Percentiles rank a stretch among this genome's conserved stretches.
phyloP scores from a whole-genome alignment of 2,797 vertebrate species.

The Naso thynnoides region DNA sequence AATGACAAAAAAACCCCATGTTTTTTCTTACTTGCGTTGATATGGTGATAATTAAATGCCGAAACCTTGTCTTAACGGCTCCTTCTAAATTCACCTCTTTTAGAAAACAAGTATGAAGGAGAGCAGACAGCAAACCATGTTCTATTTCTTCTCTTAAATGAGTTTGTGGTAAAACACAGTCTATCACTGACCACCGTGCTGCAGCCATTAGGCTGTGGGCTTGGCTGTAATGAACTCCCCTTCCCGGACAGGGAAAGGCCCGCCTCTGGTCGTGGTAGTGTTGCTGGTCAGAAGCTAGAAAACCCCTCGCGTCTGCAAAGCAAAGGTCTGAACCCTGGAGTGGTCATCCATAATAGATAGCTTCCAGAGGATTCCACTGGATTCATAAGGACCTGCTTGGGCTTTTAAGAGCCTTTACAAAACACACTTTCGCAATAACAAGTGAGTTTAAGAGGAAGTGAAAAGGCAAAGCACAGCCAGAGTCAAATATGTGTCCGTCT shows the following conservation, averaged over 20 bases:
- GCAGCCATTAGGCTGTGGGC: constrained; percentile 62
- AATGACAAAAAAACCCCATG: background rate
- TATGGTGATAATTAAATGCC: background rate
- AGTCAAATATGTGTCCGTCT: constrained; percentile 22
- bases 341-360: constrained; percentile 79
- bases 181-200: constrained; percentile 37
- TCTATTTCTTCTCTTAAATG: constrained; percentile 53
- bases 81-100: constrained; percentile 19
- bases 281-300: constrained; percentile 48
- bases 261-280: constrained; percentile 54
- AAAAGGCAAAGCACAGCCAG: constrained; percentile 20
- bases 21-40: background rate
- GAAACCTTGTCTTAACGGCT: constrained; percentile 1
- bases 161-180: constrained; percentile 55
- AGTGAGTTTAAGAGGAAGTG: constrained; percentile 53
- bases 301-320: constrained; percentile 31
- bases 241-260: constrained; percentile 61
- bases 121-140: constrained; percentile 8
- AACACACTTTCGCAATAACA: constrained; percentile 69
- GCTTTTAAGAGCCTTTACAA: constrained; percentile 76
- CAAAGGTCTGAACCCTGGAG: constrained; percentile 68
- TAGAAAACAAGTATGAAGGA: constrained; percentile 9
- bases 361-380: constrained; percentile 59
- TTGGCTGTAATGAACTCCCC: constrained; percentile 58
- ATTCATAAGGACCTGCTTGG: constrained; percentile 53